Evolutionary conservation across 2,113 vertebrate species (phyloP).

Genomic region (Sylvia atricapilla): DNA sequence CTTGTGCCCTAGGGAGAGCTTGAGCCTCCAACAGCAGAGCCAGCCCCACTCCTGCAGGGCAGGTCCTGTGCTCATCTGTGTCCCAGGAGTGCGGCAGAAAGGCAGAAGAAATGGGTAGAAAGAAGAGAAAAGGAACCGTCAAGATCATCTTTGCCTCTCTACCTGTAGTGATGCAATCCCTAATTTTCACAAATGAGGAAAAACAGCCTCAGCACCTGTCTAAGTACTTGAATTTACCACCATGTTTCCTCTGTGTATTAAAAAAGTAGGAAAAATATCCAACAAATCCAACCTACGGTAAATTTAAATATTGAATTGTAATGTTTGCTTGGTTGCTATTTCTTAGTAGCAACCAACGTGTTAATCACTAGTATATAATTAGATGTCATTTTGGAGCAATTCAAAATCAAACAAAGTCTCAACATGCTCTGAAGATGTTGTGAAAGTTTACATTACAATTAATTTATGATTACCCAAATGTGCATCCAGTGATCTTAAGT

Average conservation of each 20-base stretch:
- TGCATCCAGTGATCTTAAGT: slow-evolving; percentile 51
- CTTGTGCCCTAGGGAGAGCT: background rate
- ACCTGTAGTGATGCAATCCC: background rate
- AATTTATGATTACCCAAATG: slow-evolving; percentile 67
- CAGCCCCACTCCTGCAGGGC: background rate
- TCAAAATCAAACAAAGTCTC: slow-evolving; percentile 68
- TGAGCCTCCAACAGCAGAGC: background rate
- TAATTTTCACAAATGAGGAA: slow-evolving; percentile 28
- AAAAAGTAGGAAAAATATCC: slow-evolving; percentile 7
- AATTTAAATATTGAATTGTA: slow-evolving; percentile 52
- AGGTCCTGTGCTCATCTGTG: background rate
- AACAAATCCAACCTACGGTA: slow-evolving; percentile 15
- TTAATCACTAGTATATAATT: slow-evolving; percentile 68
- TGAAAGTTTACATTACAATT: slow-evolving; percentile 67
- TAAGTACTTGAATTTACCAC: slow-evolving; percentile 42
- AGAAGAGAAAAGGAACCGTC: background rate
- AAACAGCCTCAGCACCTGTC: background rate
- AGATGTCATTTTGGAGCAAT: slow-evolving; percentile 70
- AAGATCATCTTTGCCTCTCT: background rate
- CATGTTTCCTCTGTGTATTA: background rate
- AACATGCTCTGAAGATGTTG: slow-evolving; percentile 61
- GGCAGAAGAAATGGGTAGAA: background rate
- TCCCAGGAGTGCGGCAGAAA: background rate
- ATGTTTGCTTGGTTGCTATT: slow-evolving; percentile 54
- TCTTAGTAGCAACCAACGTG: slow-evolving; percentile 58